Evolutionary conservation across 2,113 vertebrate genomes (phyloP).

Genomic region (Australoheros scitulus): DNA sequence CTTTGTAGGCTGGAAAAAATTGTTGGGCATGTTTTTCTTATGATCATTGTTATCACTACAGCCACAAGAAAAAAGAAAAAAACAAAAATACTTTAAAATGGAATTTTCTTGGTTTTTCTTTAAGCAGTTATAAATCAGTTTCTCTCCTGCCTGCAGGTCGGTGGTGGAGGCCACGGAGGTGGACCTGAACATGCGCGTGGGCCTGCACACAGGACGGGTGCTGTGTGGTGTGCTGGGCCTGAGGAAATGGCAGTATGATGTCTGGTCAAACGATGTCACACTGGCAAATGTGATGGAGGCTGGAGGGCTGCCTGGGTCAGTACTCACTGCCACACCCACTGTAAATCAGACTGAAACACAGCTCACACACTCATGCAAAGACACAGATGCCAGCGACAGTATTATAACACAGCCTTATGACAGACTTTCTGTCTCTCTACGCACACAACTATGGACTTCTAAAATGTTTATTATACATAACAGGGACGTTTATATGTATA

Average conservation of each 20-base stretch:
- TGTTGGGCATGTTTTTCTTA: neutral
- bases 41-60: neutral
- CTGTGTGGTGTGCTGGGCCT: conserved; percentile 96
- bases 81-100: neutral
- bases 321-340: conserved; percentile 33
- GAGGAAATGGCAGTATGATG: conserved; percentile 98
- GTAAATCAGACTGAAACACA: neutral
- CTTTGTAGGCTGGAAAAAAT: neutral
- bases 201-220: conserved; percentile 94
- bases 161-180: conserved; percentile 98
- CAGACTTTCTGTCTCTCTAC: neutral
- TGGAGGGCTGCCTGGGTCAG: conserved; percentile 96
- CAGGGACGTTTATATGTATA: neutral
- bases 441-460: neutral
- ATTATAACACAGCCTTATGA: neutral
- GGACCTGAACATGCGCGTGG: conserved; percentile 98
- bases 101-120: neutral
- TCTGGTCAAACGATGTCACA: conserved; percentile 98
- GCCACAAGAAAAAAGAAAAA: neutral
- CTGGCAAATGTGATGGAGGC: conserved; percentile 99
- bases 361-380: neutral
- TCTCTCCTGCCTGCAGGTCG: conserved; percentile 78
- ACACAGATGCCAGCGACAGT: conserved; percentile 2
- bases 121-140: neutral
- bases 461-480: neutral